Percentiles rank a stretch among this genome's conserved stretches.
These are phyloP conservation scores for Uromys caudimaculatus DNA, from an alignment of 2,797 vertebrate genomes.

Conservation along the genomic window DNA sequence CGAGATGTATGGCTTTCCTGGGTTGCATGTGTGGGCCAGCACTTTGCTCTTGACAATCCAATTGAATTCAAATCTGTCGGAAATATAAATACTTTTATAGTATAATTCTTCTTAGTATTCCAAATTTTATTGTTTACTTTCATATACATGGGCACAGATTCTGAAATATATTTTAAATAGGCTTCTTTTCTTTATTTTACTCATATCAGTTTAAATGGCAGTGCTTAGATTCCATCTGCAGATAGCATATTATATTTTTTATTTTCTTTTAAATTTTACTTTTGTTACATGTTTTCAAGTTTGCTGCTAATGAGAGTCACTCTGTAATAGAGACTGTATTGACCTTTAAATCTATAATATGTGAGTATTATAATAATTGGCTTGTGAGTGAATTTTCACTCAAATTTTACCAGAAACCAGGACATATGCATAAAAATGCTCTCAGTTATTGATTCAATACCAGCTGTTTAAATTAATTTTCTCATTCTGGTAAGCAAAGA, in stretches of 20 bases:
- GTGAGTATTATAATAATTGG: not conserved
- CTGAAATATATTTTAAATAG: not conserved
- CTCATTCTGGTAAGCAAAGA: not conserved
- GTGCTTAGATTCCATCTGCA: not conserved
- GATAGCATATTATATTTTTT: not conserved
- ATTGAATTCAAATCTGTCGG: not conserved
- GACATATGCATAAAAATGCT: not conserved
- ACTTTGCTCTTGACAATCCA: not conserved
- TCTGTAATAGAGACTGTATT: not conserved
- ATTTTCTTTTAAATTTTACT: not conserved
- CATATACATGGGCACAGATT: not conserved
- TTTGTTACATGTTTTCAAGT: not conserved
- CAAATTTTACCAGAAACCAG: not conserved
- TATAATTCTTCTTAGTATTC: not conserved
- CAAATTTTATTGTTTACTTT: not conserved
- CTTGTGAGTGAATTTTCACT: not conserved
- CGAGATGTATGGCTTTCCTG: too few species aligned
- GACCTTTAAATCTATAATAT: not conserved
- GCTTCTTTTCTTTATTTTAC: not conserved
- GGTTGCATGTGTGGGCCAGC: accelerated
- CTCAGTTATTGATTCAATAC: not conserved
- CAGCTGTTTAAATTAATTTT: not conserved
- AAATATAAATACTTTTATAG: not conserved
- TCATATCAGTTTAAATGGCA: not conserved
- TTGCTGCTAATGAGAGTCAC: not conserved